Conservation (phyloP, 2,797 vertebrate species). For the Uromys caudimaculatus region DNA sequence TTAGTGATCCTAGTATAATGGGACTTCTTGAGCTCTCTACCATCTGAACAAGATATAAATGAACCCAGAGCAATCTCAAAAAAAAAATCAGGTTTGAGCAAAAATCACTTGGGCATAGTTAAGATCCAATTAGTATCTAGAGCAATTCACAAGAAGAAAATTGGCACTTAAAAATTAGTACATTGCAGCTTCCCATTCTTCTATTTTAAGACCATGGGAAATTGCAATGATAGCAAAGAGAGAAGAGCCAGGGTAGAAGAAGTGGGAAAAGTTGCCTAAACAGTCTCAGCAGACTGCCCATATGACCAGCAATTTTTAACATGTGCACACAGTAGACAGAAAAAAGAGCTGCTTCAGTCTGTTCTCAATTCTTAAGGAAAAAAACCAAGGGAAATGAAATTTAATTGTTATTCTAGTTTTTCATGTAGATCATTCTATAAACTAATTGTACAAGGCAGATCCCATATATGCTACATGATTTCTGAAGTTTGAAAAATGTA, state of each 20-base stretch:
- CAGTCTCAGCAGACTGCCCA: background rate
- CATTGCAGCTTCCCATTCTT: background rate
- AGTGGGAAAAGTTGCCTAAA: background rate
- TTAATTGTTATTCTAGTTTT: background rate
- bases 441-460: background rate
- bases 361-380: background rate
- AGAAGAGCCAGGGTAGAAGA: background rate
- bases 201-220: background rate
- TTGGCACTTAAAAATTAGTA: background rate
- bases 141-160: background rate
- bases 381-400: background rate
- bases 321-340: background rate
- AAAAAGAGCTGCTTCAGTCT: background rate
- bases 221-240: background rate
- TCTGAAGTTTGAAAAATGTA: background rate
- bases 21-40: background rate
- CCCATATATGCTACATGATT: background rate
- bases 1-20: background rate
- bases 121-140: background rate
- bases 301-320: background rate
- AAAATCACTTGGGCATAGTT: background rate
- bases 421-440: background rate
- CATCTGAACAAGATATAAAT: background rate
- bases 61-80: background rate
- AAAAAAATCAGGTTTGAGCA: slow-evolving; percentile 10